Evolutionary conservation across 2,797 vertebrate genomes (phyloP), one percentile per base, ranked within the genome.

Genomic region (Sus cebifrons): DNA sequence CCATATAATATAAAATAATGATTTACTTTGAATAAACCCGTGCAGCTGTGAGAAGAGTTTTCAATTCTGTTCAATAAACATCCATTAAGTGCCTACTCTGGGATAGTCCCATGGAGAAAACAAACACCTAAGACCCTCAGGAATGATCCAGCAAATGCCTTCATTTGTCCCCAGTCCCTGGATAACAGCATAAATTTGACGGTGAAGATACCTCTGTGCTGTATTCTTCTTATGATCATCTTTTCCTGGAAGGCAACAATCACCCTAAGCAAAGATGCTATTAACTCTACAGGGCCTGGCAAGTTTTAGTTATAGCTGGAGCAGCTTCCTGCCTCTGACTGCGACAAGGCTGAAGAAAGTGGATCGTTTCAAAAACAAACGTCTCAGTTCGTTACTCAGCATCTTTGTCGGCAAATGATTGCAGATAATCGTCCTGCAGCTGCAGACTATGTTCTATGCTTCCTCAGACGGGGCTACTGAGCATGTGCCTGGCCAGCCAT

Each of bases 301-400:
- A n/a, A 25, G 58, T 75, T 60, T 68, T 21, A 25, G 49, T 17
- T 18, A 3, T 12, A 40, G 77, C 23, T 20, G 52, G 32, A 81
- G 62, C 20, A 25, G 17, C 62, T 75, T 86, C 78, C 85, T 93
- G 60, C 58, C 62, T 73, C 54, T 67, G 75, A 62, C 84, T 81
- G 62, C 15, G 3, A 62, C 88, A 27, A 49, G 83, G 90, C 40
- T 81, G 77, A 75, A 94, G 93, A 79, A 96, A 92, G 90, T 6
- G 65, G 82, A 91, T 90, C 65, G 29, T 94, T 96, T 96, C 68
- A 27, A 85, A 97, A 94, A 40, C 91, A 77, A 96, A 40, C 16
- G 84, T 94, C 92, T 96, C 71, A 17, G 58, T 64, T 88, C 5
- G 10, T 95, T 90, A 94, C 96, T 97, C 95, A 96, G 96, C 92